Percentiles rank a stretch among this genome's conserved stretches.
These are phyloP conservation scores for Lepidocolaptes lacrymiger DNA, from an alignment of 2,797 vertebrate genomes.

Conservation along the genomic window DNA sequence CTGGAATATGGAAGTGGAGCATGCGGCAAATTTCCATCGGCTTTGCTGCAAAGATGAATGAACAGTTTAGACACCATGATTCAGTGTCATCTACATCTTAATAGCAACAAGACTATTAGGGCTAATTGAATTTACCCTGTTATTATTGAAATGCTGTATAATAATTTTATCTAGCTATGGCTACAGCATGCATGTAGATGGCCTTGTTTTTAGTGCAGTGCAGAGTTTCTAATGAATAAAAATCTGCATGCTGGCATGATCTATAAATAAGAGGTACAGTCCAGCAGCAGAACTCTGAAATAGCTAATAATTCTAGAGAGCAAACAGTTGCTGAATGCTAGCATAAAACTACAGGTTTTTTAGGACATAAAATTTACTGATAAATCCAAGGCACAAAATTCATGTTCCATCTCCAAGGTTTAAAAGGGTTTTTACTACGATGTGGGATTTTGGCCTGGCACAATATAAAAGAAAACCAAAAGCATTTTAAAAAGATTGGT, in stretches of 20 bases:
- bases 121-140: conserved; percentile 22
- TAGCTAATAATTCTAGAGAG: conserved; percentile 14
- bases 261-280: conserved; percentile 24
- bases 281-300: conserved; percentile 6
- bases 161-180: not conserved
- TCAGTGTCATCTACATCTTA: not conserved
- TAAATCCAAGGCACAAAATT: not conserved
- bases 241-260: not conserved
- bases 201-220: conserved; percentile 4
- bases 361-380: not conserved
- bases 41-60: not conserved
- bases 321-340: conserved; percentile 11
- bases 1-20: not conserved
- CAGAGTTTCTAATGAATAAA: conserved; percentile 21
- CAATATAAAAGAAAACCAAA: not conserved
- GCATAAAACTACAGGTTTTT: not conserved
- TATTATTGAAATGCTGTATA: conserved; percentile 29
- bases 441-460: not conserved
- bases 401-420: not conserved
- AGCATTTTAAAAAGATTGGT: not conserved
- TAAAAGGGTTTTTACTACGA: not conserved
- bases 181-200: not conserved
- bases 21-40: not conserved
- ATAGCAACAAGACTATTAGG: not conserved
- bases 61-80: not conserved